Evolutionary conservation across 64 coral and sea anemone species (phyloP), one percentile per base, ranked within the genome.

Genomic region (Porites australiensis): DNA sequence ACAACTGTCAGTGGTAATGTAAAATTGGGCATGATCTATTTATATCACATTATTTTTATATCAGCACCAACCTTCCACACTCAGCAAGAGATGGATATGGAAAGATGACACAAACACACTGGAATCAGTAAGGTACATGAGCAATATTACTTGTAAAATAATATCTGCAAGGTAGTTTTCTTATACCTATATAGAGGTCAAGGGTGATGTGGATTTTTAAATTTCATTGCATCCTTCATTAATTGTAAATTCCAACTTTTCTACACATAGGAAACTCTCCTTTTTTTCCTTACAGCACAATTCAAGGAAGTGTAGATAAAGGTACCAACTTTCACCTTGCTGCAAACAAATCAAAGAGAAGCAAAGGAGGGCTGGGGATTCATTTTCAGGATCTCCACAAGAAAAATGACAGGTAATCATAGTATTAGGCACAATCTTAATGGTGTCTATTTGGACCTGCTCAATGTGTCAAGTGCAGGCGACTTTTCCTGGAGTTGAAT

Each of bases 321-420:
- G 82, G 82, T 10, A 66, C 69, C 16, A 93, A 93, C 52, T 93
- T 79, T 13, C 70, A 88, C 18, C 91, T 88, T 5, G 72, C 92
- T 76, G 45, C 92, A 44, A 55, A 77, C 50, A 94, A 93, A 59
- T 46, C 88, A 15, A 98, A 98, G 51, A 88, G 79, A 45, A 93
- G 58, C 50, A 98, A 98, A 84, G 92, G 95, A 54, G 82, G 75
- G n/a, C 7, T 94, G 22, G 95, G 92, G 53, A 98, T 98, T 13
- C 92, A 93, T 12, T 97, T 97, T 60, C 95, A 97, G 77, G 95
- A 97, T 70, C 78, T 92, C 9, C 83, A 70, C 95, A 97, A 97
- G 88, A 97, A 97, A 94, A 97, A 88, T 91, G 95, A 97, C 67
- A 97, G 95, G 95, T 94, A 71, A 61, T 49, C 19, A 52, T 11